Conservation (phyloP, 2,113 vertebrate species). For the Syrrhaptes paradoxus region DNA sequence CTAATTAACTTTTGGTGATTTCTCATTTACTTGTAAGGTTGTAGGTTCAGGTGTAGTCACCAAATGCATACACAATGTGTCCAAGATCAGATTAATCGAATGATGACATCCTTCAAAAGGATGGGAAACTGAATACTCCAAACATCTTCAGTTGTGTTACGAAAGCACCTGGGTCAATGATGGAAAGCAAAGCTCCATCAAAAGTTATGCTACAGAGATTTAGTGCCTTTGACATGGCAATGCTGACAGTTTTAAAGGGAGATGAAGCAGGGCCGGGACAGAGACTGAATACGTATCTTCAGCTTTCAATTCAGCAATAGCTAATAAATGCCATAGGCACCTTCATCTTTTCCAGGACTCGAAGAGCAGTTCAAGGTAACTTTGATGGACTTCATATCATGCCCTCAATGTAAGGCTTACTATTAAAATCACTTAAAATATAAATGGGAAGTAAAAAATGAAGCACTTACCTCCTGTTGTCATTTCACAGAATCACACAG, state of each 20-base stretch:
- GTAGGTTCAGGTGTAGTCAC: not conserved
- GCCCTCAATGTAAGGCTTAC: not conserved
- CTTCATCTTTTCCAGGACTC: not conserved
- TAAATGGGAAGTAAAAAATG: not conserved
- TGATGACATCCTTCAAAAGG: not conserved
- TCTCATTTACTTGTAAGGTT: not conserved
- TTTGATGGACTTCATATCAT: not conserved
- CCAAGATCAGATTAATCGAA: not conserved
- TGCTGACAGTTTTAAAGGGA: not conserved
- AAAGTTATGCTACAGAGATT: not conserved
- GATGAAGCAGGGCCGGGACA: not conserved
- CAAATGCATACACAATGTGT: not conserved
- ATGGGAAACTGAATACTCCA: not conserved
- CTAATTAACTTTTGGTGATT: not conserved
- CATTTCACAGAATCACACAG: not conserved
- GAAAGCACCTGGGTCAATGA: not conserved
- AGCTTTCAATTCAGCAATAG: not conserved
- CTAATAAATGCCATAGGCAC: not conserved
- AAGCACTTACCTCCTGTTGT: not conserved
- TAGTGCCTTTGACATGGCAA: fast-evolving
- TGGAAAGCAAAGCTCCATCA: not conserved
- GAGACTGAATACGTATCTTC: fast-evolving
- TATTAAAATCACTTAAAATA: not conserved
- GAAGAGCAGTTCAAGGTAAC: not conserved
- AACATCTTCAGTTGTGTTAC: not conserved